Evolutionary conservation across 2,888 invertebrate species (phyloP).

Genomic region (Choreutis nemorana): DNA sequence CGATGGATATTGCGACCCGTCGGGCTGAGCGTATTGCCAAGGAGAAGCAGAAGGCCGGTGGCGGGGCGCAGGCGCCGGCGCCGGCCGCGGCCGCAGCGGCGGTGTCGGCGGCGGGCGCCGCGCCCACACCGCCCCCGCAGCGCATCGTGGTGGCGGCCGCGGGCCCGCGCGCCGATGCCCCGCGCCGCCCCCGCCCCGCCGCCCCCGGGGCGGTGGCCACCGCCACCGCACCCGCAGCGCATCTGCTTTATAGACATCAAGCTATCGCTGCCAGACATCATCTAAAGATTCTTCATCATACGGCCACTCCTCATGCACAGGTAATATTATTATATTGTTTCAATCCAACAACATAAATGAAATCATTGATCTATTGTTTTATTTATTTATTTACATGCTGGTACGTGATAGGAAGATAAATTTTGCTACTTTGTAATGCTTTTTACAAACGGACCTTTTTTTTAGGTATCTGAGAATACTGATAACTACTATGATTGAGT

Average conservation of each 20-base stretch:
- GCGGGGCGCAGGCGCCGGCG: slow-evolving; percentile 18
- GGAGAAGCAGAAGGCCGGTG: slow-evolving; percentile 73
- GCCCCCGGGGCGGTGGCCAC: slow-evolving; percentile 20
- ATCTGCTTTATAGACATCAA: slow-evolving; percentile 71
- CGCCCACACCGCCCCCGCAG: slow-evolving; percentile 40
- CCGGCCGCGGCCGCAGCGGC: slow-evolving; percentile 15
- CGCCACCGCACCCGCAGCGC: slow-evolving; percentile 36
- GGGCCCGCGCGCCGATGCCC: slow-evolving; percentile 32
- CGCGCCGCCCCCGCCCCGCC: slow-evolving; percentile 23
- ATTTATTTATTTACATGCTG: too few relatives aligned
- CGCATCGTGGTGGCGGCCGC: slow-evolving; percentile 63
- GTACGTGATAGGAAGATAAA: too few relatives aligned
- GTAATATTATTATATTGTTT: too few relatives aligned
- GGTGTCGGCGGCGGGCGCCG: slow-evolving; percentile 19
- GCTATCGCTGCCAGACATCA: slow-evolving; percentile 47
- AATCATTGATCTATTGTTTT: too few relatives aligned
- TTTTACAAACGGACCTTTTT: too few relatives aligned
- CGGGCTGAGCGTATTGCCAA: slow-evolving; percentile 86
- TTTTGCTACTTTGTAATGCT: too few relatives aligned
- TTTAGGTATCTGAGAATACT: too few relatives aligned
- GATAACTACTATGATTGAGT: too few relatives aligned
- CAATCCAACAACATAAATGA: neutral
- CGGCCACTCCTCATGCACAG: slow-evolving; percentile 29
- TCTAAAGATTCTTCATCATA: slow-evolving; percentile 54
- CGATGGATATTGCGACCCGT: slow-evolving; percentile 80